These are phyloP conservation scores for Xanthorhoe designata DNA, from an alignment of 2,888 invertebrate species.

Conservation along the genomic window DNA sequence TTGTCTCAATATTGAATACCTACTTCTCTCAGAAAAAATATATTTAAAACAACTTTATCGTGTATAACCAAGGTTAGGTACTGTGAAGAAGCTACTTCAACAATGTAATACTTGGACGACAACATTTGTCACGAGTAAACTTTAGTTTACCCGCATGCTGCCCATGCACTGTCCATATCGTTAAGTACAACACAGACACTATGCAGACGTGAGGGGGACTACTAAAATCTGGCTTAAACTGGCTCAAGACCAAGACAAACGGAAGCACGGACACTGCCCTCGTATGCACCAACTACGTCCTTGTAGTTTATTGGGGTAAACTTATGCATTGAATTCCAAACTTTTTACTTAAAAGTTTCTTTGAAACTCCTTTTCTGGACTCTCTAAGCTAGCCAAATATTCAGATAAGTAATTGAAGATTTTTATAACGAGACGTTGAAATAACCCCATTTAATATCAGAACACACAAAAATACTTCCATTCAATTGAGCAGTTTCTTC, in stretches of 20 bases:
- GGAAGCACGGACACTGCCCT: conserved; percentile 33
- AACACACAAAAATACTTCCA: neutral
- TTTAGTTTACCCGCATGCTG: conserved; percentile 27
- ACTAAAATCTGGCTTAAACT: conserved; percentile 41
- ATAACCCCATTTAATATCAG: neutral
- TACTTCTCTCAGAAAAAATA: too few species aligned
- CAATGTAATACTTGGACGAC: conserved; percentile 11
- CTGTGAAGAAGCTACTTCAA: conserved; percentile 2
- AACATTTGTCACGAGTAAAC: conserved; percentile 24
- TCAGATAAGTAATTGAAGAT: conserved; percentile 1
- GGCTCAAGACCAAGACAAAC: conserved; percentile 47
- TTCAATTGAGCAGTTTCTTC: neutral
- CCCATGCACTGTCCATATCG: conserved; percentile 29
- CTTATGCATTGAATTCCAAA: conserved; percentile 31
- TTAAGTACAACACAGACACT: conserved; percentile 35
- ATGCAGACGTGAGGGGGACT: conserved; percentile 32
- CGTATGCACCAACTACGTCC: conserved; percentile 28
- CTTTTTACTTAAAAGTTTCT: conserved; percentile 31
- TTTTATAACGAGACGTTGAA: neutral
- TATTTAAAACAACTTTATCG: too few species aligned
- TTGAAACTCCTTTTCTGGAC: conserved; percentile 10
- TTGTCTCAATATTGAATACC: too few species aligned
- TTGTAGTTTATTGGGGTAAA: conserved; percentile 33
- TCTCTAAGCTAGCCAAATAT: conserved; percentile 19
- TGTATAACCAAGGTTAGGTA: neutral